A percentile compares a stretch with the other conserved stretches of the same genome.
Evolutionary conservation across 2,797 vertebrate genomes (phyloP).

Genomic region (Catharus ustulatus): DNA sequence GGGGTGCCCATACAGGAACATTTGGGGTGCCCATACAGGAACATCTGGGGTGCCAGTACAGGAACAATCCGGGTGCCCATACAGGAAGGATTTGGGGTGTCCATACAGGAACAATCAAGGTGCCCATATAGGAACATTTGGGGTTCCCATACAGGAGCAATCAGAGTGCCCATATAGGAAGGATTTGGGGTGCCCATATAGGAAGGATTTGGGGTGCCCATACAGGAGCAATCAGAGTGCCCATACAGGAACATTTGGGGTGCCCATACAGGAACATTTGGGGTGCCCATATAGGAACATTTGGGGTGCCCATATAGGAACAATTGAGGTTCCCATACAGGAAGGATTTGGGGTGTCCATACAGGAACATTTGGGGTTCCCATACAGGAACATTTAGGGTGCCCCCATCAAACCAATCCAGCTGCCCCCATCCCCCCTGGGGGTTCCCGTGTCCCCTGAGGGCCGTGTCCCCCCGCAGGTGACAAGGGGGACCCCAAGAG

Average conservation of each 20-base stretch:
- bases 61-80: neutral
- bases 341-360: neutral
- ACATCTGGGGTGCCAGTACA: neutral
- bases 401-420: no score
- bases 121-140: neutral
- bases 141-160: neutral
- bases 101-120: no score
- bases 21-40: no score
- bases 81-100: neutral
- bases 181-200: neutral
- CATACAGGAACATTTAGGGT: no score
- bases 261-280: no score
- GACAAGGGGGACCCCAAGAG: neutral
- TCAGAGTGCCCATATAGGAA: no score
- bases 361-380: neutral
- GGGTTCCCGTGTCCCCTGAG: neutral
- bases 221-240: neutral
- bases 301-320: neutral
- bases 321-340: neutral
- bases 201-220: neutral
- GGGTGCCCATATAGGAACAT: neutral
- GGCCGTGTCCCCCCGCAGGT: neutral
- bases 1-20: no score
- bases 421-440: no score
- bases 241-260: no score